Percentiles rank a stretch among this genome's conserved stretches.
These are phyloP conservation scores for Lateolabrax maculatus DNA, from an alignment of 2,797 vertebrate species.

Conservation along the genomic window DNA sequence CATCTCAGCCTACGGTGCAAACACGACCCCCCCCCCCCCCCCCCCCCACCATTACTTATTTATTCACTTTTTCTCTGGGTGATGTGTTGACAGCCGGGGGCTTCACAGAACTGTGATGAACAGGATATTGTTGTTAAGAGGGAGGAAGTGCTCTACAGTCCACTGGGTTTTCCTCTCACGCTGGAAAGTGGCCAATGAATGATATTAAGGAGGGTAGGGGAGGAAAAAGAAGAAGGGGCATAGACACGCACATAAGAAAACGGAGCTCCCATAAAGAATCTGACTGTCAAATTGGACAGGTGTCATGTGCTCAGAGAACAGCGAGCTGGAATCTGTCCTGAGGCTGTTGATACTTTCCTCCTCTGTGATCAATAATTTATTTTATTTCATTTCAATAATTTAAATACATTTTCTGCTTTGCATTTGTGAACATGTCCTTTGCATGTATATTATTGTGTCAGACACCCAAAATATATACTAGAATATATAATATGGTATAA, in stretches of 20 bases:
- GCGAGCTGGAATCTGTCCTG: constrained; percentile 28
- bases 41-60: constrained; percentile 81
- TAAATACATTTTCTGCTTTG: neutral
- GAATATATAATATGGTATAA: neutral
- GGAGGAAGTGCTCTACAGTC: constrained; percentile 30
- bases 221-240: neutral
- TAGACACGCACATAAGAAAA: neutral
- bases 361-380: constrained; percentile 44
- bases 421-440: constrained; percentile 14
- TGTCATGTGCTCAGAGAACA: constrained; percentile 32
- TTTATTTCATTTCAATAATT: constrained; percentile 12
- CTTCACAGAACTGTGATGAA: constrained; percentile 39
- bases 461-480: neutral
- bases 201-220: constrained; percentile 41
- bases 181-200: constrained; percentile 59
- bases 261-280: neutral
- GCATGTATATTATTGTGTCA: neutral
- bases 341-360: constrained; percentile 29
- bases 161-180: constrained; percentile 37
- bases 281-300: constrained; percentile 34
- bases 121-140: constrained; percentile 65
- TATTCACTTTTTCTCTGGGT: constrained; percentile 61
- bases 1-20: constrained; percentile 63
- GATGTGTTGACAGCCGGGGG: constrained; percentile 71
- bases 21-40: constrained; percentile 33